Conservation (phyloP, 2,797 vertebrate genomes). For the Brotula barbata region DNA sequence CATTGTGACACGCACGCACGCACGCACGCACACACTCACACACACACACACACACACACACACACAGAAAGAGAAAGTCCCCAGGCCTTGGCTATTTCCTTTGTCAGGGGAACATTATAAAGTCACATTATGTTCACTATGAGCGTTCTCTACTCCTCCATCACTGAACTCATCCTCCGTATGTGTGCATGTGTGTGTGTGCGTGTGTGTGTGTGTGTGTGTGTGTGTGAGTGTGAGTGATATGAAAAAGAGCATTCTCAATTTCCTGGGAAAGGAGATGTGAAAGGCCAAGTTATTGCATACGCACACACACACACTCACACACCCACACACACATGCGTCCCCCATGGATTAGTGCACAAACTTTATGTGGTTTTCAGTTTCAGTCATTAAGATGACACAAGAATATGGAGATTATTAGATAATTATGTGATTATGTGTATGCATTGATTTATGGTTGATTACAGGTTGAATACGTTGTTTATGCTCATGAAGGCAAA, state of each 20-base stretch:
- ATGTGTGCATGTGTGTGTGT: conserved; percentile 18
- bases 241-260: conserved; percentile 32
- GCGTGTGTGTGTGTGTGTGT: conserved; percentile 24
- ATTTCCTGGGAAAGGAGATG: conserved; percentile 53
- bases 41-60: conserved; percentile 20
- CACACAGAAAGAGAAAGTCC: conserved; percentile 27
- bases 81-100: conserved; percentile 68
- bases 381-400: no score
- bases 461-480: no score
- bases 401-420: no score
- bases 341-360: conserved; percentile 10
- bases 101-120: conserved; percentile 63
- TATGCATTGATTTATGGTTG: no score
- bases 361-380: no score
- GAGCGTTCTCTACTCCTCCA: conserved; percentile 60
- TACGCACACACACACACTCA: conserved; percentile 17
- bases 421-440: no score
- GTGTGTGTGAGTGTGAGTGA: conserved; percentile 17
- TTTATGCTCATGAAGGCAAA: no score
- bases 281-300: conserved; percentile 37
- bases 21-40: conserved; percentile 10
- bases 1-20: background rate
- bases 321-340: conserved; percentile 7
- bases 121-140: conserved; percentile 62
- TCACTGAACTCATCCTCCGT: conserved; percentile 45